phyloP scores from a whole-genome alignment of 2,797 vertebrate species.

The Gadopsis bispinosus region DNA sequence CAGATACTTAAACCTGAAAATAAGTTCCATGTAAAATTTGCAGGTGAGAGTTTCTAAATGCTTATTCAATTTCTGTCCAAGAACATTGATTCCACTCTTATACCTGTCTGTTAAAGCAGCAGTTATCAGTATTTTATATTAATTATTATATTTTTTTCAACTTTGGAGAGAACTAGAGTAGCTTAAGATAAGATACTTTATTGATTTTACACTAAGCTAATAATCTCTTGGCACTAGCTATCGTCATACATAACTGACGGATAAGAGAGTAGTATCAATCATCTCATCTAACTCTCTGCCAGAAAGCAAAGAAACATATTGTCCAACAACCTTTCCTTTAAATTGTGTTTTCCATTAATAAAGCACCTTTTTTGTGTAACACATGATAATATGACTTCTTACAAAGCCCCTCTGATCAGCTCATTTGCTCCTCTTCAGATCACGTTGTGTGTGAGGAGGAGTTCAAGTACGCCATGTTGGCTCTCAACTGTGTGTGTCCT shows the following conservation, averaged over 20 bases:
- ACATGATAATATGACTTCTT: neutral
- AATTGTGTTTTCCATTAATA: neutral
- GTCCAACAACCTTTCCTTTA: neutral
- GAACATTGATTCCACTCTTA: neutral
- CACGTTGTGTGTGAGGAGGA: slow-evolving; percentile 96
- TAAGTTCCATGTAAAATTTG: slow-evolving; percentile 96
- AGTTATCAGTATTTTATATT: neutral
- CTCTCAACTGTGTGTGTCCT: slow-evolving; percentile 93
- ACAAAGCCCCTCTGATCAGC: neutral
- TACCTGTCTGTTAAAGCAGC: neutral
- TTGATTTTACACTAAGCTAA: neutral
- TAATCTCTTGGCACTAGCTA: too few relatives aligned
- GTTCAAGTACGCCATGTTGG: slow-evolving; percentile 95
- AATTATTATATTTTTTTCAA: neutral
- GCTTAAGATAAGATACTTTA: neutral
- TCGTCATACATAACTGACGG: neutral
- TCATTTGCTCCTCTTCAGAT: slow-evolving; percentile 80
- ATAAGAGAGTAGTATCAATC: neutral
- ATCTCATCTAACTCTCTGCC: neutral
- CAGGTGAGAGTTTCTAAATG: slow-evolving; percentile 80
- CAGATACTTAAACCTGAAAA: slow-evolving; percentile 97
- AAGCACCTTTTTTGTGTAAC: neutral
- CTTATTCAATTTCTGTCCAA: neutral
- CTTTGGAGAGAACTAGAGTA: neutral
- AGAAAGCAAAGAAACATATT: slow-evolving; percentile 9